A percentile compares a stretch with the other conserved stretches of the same genome.
These are phyloP conservation scores for Antechinus flavipes DNA, from an alignment of 2,113 vertebrate genomes.

Conservation along the genomic window DNA sequence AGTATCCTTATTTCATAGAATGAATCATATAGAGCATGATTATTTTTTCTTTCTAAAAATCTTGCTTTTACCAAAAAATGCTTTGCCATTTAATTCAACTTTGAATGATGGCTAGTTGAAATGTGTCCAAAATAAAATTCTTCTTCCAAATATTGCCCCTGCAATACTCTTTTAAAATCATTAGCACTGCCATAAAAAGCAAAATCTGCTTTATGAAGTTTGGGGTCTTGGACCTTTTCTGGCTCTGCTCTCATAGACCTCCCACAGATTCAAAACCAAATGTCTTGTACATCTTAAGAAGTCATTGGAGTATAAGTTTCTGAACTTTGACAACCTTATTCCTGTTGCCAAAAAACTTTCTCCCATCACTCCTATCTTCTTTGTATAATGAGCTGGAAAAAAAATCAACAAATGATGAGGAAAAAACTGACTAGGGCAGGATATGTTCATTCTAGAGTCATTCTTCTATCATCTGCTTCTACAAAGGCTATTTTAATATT, in stretches of 20 bases:
- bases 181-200: not conserved
- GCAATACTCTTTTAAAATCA: conserved; percentile 2
- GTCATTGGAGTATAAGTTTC: not conserved
- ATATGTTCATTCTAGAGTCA: not conserved
- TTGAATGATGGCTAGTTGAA: not conserved
- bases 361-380: not conserved
- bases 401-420: not conserved
- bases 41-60: conserved; percentile 35
- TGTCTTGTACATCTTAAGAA: not conserved
- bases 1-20: not conserved
- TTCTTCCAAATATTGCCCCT: not conserved
- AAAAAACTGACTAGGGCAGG: not conserved
- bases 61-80: not conserved
- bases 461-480: not conserved
- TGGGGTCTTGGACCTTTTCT: not conserved
- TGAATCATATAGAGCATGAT: not conserved
- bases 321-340: not conserved
- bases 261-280: conserved; percentile 7
- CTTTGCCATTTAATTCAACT: conserved; percentile 20
- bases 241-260: not conserved
- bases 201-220: conserved; percentile 26
- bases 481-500: not conserved
- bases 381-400: not conserved
- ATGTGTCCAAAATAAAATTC: not conserved
- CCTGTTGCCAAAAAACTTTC: not conserved